Evolutionary conservation across 2,113 vertebrate genomes (phyloP).

Genomic region (Dipodomys stephensi): DNA sequence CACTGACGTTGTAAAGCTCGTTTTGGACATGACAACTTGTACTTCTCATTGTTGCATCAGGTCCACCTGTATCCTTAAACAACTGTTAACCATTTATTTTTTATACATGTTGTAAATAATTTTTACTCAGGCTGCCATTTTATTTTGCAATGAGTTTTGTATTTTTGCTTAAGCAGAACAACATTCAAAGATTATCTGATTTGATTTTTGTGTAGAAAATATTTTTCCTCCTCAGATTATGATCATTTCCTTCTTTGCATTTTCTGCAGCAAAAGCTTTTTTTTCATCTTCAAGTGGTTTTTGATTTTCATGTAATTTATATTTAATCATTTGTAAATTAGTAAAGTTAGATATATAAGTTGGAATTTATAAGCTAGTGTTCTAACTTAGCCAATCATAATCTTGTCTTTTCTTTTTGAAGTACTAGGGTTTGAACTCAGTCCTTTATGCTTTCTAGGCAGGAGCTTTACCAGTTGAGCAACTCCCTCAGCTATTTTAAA

Average conservation of each 20-base stretch:
- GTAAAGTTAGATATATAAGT: too few species aligned
- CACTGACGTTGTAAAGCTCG: too few species aligned
- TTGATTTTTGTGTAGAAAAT: constrained; percentile 8
- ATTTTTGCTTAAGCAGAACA: not conserved
- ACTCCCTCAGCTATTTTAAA: too few species aligned
- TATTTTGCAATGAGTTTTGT: not conserved
- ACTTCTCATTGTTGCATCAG: too few species aligned
- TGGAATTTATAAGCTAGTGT: too few species aligned
- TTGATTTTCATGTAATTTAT: not conserved
- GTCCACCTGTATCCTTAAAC: too few species aligned
- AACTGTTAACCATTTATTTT: constrained; percentile 8
- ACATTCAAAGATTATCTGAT: constrained; percentile 26
- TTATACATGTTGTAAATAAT: not conserved
- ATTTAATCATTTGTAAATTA: not conserved
- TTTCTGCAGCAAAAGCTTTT: constrained; percentile 29
- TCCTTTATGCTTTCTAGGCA: too few species aligned
- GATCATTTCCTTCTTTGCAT: not conserved
- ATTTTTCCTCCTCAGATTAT: not conserved
- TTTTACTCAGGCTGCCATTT: not conserved
- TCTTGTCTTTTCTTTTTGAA: too few species aligned
- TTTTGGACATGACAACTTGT: too few species aligned
- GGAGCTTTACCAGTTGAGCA: too few species aligned
- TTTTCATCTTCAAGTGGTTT: constrained; percentile 8
- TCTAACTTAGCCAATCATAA: too few species aligned
- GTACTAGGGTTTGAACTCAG: too few species aligned